Evolutionary conservation across 2,797 vertebrate species (phyloP).

Genomic region (Acanthurus leucopareius): DNA sequence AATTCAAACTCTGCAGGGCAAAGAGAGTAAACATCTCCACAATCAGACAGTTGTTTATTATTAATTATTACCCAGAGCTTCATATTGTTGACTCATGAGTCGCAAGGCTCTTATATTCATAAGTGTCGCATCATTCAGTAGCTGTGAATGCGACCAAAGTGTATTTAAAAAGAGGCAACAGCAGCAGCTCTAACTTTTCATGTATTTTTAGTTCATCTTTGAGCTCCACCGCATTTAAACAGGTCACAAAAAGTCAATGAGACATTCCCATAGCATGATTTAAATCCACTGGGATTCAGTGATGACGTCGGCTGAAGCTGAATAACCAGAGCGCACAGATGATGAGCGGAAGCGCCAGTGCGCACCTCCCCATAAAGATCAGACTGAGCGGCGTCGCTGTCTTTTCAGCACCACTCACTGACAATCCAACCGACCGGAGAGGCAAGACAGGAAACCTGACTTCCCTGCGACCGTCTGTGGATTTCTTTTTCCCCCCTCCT

Average conservation of each 20-base stretch:
- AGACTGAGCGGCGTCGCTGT: constrained; percentile 75
- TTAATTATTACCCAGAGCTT: neutral
- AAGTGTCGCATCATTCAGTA: neutral
- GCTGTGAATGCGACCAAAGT: no score
- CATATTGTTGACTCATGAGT: neutral
- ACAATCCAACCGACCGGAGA: constrained; percentile 66
- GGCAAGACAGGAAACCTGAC: constrained; percentile 42
- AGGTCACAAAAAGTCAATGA: constrained; percentile 44
- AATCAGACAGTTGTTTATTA: neutral
- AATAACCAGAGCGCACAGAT: constrained; percentile 73
- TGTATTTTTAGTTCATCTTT: constrained; percentile 3
- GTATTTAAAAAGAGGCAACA: neutral
- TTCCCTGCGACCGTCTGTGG: constrained; percentile 48
- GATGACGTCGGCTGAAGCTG: constrained; percentile 78
- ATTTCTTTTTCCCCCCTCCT: constrained; percentile 13
- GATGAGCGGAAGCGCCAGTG: constrained; percentile 75
- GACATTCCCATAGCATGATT: constrained; percentile 28
- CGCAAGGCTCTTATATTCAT: neutral
- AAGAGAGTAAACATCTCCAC: neutral
- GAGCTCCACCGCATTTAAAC: constrained; percentile 16
- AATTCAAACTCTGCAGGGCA: constrained; percentile 1
- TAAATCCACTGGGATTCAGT: constrained; percentile 46
- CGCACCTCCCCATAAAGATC: constrained; percentile 82
- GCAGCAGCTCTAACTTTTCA: neutral
- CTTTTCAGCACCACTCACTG: constrained; percentile 80